Evolutionary conservation across 1,140 invertebrate genomes (phyloP).

Genomic region (Tetragonula clypearis): DNA sequence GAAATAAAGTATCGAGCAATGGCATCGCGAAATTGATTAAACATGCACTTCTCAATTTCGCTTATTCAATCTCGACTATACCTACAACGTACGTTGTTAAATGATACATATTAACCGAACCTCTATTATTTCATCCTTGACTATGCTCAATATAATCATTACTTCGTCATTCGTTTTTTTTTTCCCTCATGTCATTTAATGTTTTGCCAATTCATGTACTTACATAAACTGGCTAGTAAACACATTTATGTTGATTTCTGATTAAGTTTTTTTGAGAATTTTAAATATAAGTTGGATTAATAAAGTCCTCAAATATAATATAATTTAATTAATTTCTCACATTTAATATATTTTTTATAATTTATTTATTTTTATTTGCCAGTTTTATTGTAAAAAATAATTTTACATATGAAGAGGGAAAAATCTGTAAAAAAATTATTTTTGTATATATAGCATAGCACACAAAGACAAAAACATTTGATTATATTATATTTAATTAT

Average conservation of each 20-base stretch:
- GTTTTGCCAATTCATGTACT: background rate
- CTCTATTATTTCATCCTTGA: constrained; percentile 35
- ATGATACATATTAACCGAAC: constrained; percentile 43
- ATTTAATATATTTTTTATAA: background rate
- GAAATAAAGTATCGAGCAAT: constrained; percentile 31
- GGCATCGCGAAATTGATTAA: constrained; percentile 25
- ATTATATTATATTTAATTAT: no score
- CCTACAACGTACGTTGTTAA: constrained; percentile 8
- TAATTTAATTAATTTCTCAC: no score
- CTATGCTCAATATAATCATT: constrained; percentile 42
- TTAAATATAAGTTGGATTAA: background rate
- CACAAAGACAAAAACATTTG: no score
- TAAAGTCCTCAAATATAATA: background rate
- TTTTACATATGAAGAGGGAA: background rate
- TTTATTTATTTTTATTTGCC: background rate
- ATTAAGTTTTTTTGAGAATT: background rate
- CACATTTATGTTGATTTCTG: background rate
- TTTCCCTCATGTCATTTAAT: constrained; percentile 27
- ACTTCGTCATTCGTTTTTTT: constrained; percentile 26
- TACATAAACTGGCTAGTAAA: background rate
- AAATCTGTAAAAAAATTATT: no score
- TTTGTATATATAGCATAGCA: no score
- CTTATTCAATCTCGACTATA: background rate
- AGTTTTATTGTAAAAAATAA: background rate
- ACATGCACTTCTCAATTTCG: background rate